Evolutionary conservation across 2,113 vertebrate species (phyloP).

Genomic region (Megaptera novaeangliae): DNA sequence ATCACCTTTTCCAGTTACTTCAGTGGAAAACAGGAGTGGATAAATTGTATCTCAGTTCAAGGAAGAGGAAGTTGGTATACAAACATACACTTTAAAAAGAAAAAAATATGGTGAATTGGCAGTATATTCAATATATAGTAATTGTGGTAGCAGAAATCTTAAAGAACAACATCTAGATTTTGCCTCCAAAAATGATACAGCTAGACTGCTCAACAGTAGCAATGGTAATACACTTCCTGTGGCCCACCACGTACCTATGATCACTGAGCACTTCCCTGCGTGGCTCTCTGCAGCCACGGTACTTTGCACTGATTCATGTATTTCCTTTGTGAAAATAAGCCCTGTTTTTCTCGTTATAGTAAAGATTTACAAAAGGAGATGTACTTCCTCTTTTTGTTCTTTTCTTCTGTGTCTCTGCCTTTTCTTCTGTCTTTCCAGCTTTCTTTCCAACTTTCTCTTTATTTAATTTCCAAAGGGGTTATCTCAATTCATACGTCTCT

Average conservation of each 20-base stretch:
- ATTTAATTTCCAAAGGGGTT: background rate
- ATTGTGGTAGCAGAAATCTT: background rate
- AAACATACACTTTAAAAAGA: background rate
- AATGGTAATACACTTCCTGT: background rate
- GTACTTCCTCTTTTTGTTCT: background rate
- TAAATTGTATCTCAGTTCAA: background rate
- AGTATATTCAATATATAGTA: background rate
- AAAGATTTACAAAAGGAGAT: background rate
- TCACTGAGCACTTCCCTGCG: background rate
- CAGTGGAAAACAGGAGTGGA: background rate
- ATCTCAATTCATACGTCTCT: background rate
- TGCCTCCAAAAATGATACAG: background rate
- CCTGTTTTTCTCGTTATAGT: background rate
- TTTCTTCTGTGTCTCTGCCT: background rate
- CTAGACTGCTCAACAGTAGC: background rate
- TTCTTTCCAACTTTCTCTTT: background rate
- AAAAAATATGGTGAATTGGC: background rate
- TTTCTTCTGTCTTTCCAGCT: background rate
- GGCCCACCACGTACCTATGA: accelerated
- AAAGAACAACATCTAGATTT: background rate
- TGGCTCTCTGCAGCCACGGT: background rate
- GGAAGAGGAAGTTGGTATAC: background rate
- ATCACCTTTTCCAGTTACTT: background rate
- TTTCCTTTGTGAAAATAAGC: background rate
- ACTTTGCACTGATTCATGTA: background rate